Conservation (phyloP, 2,797 vertebrate genomes). For the Notamacropus eugenii region DNA sequence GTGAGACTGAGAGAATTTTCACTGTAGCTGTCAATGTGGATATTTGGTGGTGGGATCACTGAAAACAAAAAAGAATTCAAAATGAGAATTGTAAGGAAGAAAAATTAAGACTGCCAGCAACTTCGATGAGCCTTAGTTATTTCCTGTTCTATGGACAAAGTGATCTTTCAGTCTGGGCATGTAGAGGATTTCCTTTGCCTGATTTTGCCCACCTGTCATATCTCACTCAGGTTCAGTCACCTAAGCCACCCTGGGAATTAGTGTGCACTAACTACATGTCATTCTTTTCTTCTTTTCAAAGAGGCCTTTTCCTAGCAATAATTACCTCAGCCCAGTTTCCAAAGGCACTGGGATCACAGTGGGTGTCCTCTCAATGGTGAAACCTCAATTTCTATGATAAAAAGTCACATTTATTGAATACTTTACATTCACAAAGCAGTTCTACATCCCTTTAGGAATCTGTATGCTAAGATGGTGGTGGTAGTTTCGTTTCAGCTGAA, state of each 20-base stretch:
- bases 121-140: neutral
- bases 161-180: neutral
- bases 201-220: neutral
- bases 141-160: conserved; percentile 38
- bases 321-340: neutral
- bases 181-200: neutral
- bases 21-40: conserved; percentile 86
- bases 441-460: neutral
- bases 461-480: neutral
- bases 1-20: conserved; percentile 90
- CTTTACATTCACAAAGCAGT: neutral
- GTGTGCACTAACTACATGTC: conserved; percentile 4
- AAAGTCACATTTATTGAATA: neutral
- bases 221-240: neutral
- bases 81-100: neutral
- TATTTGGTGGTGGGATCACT: conserved; percentile 93
- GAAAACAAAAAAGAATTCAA: conserved; percentile 36
- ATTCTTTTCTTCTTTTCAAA: neutral
- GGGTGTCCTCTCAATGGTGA: neutral
- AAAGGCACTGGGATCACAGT: neutral
- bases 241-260: neutral
- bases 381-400: neutral
- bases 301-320: neutral
- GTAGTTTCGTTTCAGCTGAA: neutral
- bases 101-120: conserved; percentile 4